A percentile compares a stretch with the other conserved stretches of the same genome.
These are phyloP conservation scores for Sebastes glaucus DNA, from an alignment of 2,797 vertebrate species.

Conservation along the genomic window DNA sequence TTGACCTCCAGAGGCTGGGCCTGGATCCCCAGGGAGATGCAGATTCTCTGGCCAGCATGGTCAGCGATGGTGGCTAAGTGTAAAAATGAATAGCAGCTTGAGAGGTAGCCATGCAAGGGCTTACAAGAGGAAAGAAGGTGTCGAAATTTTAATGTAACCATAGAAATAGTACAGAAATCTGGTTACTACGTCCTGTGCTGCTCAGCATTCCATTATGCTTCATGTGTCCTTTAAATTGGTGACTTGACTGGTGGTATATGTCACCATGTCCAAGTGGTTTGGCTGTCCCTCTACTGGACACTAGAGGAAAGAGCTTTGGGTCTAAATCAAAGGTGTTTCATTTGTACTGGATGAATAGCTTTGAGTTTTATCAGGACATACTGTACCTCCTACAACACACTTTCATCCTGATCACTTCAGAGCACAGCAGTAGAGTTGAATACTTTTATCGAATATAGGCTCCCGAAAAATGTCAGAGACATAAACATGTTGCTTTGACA, in stretches of 20 bases:
- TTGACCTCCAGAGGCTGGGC: conserved; percentile 83
- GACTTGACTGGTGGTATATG: conserved; percentile 64
- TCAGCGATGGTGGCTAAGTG: conserved; percentile 84
- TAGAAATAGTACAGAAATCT: conserved; percentile 72
- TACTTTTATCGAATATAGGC: conserved; percentile 17
- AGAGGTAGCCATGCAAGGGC: conserved; percentile 14
- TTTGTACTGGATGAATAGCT: conserved; percentile 31
- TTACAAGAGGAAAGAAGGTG: conserved; percentile 30
- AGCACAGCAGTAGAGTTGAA: conserved; percentile 16
- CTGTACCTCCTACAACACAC: conserved; percentile 22
- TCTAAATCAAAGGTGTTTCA: conserved; percentile 27
- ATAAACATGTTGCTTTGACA: background rate
- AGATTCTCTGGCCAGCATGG: conserved; percentile 74
- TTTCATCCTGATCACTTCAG: conserved; percentile 32
- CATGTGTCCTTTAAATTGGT: conserved; percentile 64
- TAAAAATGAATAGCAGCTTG: conserved; percentile 8
- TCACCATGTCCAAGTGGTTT: conserved; percentile 60
- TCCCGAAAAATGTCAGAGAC: background rate
- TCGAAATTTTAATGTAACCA: conserved; percentile 70
- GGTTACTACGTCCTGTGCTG: conserved; percentile 78
- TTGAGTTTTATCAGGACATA: conserved; percentile 51
- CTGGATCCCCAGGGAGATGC: conserved; percentile 78
- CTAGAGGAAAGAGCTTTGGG: conserved; percentile 32
- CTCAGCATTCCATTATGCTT: conserved; percentile 79
- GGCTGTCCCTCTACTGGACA: conserved; percentile 61